Evolutionary conservation across 2,888 invertebrate genomes (phyloP).

Genomic region (Coleophora flavipennella): DNA sequence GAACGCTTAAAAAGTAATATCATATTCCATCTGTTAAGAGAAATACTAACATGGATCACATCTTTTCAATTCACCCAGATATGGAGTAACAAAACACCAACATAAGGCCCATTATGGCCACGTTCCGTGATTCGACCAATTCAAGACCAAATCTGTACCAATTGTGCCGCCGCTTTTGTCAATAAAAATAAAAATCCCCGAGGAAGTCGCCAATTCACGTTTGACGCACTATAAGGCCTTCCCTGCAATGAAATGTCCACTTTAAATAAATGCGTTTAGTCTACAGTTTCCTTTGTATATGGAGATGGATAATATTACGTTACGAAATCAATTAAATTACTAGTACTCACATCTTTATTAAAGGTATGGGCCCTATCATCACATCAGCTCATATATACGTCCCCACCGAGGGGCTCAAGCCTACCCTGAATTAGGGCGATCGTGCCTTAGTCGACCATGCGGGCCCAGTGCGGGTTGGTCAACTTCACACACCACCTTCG

Average conservation of each 20-base stretch:
- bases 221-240: slow-evolving; percentile 19
- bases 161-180: slow-evolving; percentile 62
- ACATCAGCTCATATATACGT: too few relatives aligned
- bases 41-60: too few relatives aligned
- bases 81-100: slow-evolving; percentile 2
- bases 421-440: too few relatives aligned
- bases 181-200: slow-evolving; percentile 67
- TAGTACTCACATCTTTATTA: slow-evolving; percentile 23
- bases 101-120: neutral
- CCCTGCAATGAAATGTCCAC: slow-evolving; percentile 16
- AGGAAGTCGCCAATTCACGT: slow-evolving; percentile 63
- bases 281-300: neutral
- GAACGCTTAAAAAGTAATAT: too few relatives aligned
- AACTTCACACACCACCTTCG: too few relatives aligned
- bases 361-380: slow-evolving; percentile 25
- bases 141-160: slow-evolving; percentile 59
- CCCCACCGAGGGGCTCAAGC: too few relatives aligned
- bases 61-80: slow-evolving; percentile 8
- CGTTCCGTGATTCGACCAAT: slow-evolving; percentile 32
- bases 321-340: slow-evolving; percentile 53
- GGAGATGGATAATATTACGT: slow-evolving; percentile 22
- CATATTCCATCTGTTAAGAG: too few relatives aligned
- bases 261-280: slow-evolving; percentile 8
- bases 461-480: too few relatives aligned
- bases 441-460: too few relatives aligned